Evolutionary conservation across 1,140 invertebrate genomes (phyloP).

Genomic region (Planococcus citri): DNA sequence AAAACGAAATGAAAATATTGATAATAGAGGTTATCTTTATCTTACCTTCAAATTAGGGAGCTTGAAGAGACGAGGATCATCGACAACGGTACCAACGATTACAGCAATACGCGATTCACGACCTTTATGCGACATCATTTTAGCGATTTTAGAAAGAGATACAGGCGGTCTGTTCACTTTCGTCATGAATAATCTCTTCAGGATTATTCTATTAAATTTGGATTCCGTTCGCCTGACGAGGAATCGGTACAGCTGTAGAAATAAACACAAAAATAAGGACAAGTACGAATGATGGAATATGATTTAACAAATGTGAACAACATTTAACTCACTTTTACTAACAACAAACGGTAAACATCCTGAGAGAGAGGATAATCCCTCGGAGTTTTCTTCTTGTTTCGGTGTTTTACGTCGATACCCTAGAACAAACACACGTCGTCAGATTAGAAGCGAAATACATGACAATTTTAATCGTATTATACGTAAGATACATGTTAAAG

Average conservation of each 20-base stretch:
- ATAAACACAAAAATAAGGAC: neutral
- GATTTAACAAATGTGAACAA: no score
- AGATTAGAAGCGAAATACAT: no score
- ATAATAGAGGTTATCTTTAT: no score
- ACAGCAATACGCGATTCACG: constrained; percentile 82
- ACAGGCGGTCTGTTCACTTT: constrained; percentile 87
- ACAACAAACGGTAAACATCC: constrained; percentile 91
- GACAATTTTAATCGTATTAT: no score
- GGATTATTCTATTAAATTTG: constrained; percentile 93
- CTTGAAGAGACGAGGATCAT: constrained; percentile 83
- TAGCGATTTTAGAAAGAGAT: constrained; percentile 70
- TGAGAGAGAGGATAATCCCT: constrained; percentile 90
- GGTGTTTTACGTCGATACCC: constrained; percentile 99
- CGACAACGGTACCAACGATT: constrained; percentile 88
- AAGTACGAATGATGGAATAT: no score
- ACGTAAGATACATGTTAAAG: no score
- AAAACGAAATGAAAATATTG: no score
- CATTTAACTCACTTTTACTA: constrained; percentile 93
- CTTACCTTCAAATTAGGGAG: constrained; percentile 84
- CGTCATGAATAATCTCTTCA: constrained; percentile 95
- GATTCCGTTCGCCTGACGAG: constrained; percentile 84
- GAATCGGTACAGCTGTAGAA: constrained; percentile 83
- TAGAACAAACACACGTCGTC: no score
- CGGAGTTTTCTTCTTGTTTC: constrained; percentile 94
- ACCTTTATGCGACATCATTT: constrained; percentile 74